Evolutionary conservation across 2,113 vertebrate species (phyloP).

Genomic region (Pachycephala philippinensis): DNA sequence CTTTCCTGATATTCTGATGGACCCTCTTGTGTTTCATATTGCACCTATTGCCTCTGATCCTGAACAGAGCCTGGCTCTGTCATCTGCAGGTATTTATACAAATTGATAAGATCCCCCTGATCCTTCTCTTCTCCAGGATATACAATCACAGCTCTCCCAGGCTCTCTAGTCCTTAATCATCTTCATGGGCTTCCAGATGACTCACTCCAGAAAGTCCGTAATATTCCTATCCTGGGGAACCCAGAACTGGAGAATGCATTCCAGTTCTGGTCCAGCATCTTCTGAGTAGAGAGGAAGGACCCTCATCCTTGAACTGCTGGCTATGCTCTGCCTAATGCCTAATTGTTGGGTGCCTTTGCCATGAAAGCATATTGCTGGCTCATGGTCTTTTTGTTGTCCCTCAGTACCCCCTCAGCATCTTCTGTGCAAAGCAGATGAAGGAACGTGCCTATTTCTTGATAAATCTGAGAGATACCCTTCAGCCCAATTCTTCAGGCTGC

Average conservation of each 20-base stretch:
- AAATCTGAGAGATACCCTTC: background rate
- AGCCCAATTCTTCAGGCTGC: background rate
- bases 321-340: background rate
- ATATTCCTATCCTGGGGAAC: background rate
- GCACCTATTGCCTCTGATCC: background rate
- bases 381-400: too few species aligned
- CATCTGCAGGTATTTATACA: background rate
- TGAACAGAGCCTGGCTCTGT: background rate
- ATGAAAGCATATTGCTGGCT: background rate
- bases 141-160: background rate
- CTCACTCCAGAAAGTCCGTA: background rate
- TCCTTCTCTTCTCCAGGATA: background rate
- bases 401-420: background rate
- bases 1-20: background rate
- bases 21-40: background rate
- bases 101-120: background rate
- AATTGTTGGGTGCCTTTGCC: background rate
- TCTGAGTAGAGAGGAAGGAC: background rate
- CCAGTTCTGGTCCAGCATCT: background rate
- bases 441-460: background rate
- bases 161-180: background rate
- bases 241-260: background rate
- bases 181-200: background rate
- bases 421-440: background rate
- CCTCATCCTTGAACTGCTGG: background rate